Base-by-base conservation (phyloP, 2,113 vertebrate species). In the Potamarius usumacintae region DNA sequence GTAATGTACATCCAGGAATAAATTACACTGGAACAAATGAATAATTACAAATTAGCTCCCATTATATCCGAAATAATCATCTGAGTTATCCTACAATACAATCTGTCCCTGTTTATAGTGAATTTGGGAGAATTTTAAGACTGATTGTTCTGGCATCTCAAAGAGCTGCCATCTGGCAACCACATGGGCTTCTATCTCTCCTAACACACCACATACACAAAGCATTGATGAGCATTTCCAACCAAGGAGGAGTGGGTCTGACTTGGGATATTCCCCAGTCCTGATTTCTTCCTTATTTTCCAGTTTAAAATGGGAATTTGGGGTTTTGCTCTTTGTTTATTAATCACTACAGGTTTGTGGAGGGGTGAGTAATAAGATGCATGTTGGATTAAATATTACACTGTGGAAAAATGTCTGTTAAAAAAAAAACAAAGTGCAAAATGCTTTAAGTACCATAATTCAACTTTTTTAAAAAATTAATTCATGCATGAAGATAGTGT, bases 311-410 rank as follows among this genome's bases (percentile, higher is more conserved):
- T 92, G 90, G 89, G 84, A 69, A 65, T 82, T 86, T 89, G 77
- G 30, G 87, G 74, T 82, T 78, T 91, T 85, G 52, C 82, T 71
- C 86, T 92, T 86, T 88, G 72, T 79, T 57, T 92, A 4, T 30
- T 79, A 14, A 86, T 85, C 84, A 89, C 84, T 62, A n/a, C 79
- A 22, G 89, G 89, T 80, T 82, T 92, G 69, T 90, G 90, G 87
- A 88, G 86, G 30, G 91, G 91, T 92, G 86, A 91, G 91, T 84
- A 85, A 48, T 9, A 18, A 48, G 53, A 81, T 65, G 22, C 27
- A 86, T 34, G 34, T 48, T 89, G 11, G 52, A 30, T 58, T 34
- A 18, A 42, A 82, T 82, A 25, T 62, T 22, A 42, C 27, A 57
- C n/a, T 34, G 7, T 27, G 15, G 18, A 52, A 27, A 76, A 27